Evolutionary conservation across 2,113 vertebrate genomes (phyloP).

Genomic region (Rhinoderma darwinii): DNA sequence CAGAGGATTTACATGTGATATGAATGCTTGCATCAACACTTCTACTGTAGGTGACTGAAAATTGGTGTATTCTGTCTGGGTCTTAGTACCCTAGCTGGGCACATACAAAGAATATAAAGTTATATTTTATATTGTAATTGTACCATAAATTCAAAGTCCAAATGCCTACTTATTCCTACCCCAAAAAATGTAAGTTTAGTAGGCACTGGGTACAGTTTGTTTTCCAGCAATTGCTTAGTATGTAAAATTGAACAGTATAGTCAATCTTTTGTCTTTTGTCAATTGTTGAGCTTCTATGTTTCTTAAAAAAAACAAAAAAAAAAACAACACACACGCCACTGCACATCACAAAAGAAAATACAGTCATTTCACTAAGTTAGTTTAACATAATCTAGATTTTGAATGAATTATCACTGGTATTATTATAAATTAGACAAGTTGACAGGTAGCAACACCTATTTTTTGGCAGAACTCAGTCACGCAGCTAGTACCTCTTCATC

Average conservation of each 20-base stretch:
- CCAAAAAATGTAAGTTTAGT: no score
- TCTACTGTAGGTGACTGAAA: no score
- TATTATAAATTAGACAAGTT: slow-evolving; percentile 41
- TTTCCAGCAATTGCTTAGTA: not conserved
- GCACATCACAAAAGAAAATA: slow-evolving; percentile 28
- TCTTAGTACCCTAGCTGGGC: no score
- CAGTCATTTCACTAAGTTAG: slow-evolving; percentile 33
- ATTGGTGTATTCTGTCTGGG: no score
- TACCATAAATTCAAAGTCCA: no score
- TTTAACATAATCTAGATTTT: slow-evolving; percentile 39
- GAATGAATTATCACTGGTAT: slow-evolving; percentile 39
- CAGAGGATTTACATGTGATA: no score
- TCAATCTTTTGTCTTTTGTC: slow-evolving; percentile 12
- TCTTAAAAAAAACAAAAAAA: slow-evolving; percentile 19
- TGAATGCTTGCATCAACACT: no score
- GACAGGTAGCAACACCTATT: slow-evolving; percentile 6
- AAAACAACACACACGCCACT: not conserved
- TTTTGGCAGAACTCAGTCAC: not conserved
- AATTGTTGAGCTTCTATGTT: slow-evolving; percentile 22
- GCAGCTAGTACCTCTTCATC: not conserved
- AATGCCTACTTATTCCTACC: no score
- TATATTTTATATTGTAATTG: no score
- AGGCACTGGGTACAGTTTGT: no score
- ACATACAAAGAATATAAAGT: no score
- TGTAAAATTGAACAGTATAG: slow-evolving; percentile 2